These are phyloP conservation scores for Conus betulinus DNA, from an alignment of 1,140 invertebrate genomes.

Conservation along the genomic window DNA sequence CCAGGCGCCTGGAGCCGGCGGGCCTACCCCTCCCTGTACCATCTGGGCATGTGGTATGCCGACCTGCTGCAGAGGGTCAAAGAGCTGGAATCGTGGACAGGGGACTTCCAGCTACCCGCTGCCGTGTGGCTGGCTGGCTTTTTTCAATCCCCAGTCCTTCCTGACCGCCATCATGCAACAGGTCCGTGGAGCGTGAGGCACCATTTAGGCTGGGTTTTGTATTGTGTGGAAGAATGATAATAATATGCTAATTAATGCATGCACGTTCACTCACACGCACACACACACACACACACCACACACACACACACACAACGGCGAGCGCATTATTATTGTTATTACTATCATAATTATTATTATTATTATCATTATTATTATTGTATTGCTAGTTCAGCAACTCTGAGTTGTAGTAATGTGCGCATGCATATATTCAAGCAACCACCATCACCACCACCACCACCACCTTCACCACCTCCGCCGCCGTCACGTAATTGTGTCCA, in stretches of 20 bases:
- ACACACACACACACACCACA: no score
- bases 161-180: slow-evolving; percentile 98
- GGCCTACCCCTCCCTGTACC: slow-evolving; percentile 93
- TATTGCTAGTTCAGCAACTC: no score
- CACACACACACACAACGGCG: no score
- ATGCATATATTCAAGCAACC: no score
- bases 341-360: no score
- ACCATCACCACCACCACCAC: no score
- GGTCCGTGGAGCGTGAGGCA: slow-evolving; percentile 80
- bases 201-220: slow-evolving; percentile 66
- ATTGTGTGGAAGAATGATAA: no score
- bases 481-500: background rate
- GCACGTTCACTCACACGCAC: no score
- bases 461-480: background rate
- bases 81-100: slow-evolving; percentile 95
- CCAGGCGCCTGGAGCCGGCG: slow-evolving; percentile 89
- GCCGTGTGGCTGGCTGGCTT: slow-evolving; percentile 97
- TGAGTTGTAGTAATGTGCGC: no score
- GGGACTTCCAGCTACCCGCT: slow-evolving; percentile 92
- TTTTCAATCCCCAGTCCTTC: slow-evolving; percentile 97
- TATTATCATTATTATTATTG: no score
- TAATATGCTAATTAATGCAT: no score
- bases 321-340: no score
- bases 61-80: slow-evolving; percentile 90
- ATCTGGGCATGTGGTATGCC: slow-evolving; percentile 93